A percentile compares a stretch with the other conserved stretches of the same genome.
Conservation (phyloP, 1,140 invertebrate genomes). For the Nomia melanderi region DNA sequence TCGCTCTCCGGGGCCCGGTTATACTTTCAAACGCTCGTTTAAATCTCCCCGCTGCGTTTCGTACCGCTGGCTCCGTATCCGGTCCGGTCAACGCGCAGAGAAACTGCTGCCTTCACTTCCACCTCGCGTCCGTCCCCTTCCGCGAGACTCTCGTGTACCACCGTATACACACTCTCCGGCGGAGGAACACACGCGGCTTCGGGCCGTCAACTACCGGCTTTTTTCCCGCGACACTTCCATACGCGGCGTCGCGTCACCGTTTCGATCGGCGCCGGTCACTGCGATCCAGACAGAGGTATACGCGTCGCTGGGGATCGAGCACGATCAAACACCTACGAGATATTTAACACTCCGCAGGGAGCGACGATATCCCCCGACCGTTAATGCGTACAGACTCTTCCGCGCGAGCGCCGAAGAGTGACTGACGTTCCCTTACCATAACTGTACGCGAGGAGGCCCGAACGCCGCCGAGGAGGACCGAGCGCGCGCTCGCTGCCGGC, state of each 20-base stretch:
- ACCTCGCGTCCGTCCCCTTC: neutral
- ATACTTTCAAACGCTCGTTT: no score
- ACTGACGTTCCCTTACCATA: conserved; percentile 73
- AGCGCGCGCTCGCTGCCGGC: conserved; percentile 63
- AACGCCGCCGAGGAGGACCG: conserved; percentile 61
- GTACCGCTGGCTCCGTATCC: no score
- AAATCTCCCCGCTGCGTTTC: no score
- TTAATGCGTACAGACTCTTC: conserved; percentile 69
- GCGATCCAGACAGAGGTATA: neutral
- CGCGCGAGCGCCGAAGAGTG: conserved; percentile 78
- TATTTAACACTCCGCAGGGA: conserved; percentile 49
- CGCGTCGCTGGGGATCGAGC: conserved; percentile 24
- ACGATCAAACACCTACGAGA: conserved; percentile 49
- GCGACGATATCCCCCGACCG: conserved; percentile 57
- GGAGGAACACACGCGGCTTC: conserved; percentile 45
- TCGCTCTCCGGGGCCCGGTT: no score
- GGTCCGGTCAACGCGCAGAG: no score
- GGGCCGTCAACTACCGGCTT: conserved; percentile 50
- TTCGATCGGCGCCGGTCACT: conserved; percentile 8
- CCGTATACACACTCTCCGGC: neutral
- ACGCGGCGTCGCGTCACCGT: conserved; percentile 15
- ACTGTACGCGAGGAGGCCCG: conserved; percentile 62
- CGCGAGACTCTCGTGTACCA: conserved; percentile 5
- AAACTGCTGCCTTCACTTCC: neutral
- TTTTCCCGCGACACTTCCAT: conserved; percentile 38